phyloP scores from a whole-genome alignment of 2,113 vertebrate species.

The Cyrtonyx montezumae region DNA sequence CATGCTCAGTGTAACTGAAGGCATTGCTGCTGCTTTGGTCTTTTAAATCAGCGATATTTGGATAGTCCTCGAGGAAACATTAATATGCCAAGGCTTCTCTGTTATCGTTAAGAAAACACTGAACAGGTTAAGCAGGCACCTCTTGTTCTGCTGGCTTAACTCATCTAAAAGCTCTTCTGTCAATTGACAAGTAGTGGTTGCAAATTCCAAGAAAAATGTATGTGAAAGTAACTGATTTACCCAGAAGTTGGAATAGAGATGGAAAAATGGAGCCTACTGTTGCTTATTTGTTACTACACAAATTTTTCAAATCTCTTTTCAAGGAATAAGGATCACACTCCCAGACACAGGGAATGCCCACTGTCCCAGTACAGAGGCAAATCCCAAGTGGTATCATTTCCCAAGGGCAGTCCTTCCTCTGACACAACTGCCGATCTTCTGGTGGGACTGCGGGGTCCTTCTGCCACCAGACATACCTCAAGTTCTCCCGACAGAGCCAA shows the following conservation, averaged over 20 bases:
- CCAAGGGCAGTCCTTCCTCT: background rate
- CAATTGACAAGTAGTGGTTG: background rate
- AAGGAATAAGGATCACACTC: background rate
- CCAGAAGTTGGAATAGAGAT: background rate
- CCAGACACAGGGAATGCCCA: background rate
- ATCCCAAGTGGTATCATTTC: background rate
- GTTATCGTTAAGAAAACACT: conserved; percentile 18
- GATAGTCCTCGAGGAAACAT: conserved; percentile 44
- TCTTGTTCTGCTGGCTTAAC: background rate
- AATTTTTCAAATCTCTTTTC: background rate
- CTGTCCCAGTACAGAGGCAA: background rate
- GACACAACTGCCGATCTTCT: background rate
- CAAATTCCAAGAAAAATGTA: background rate
- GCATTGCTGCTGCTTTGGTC: background rate
- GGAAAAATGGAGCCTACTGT: background rate
- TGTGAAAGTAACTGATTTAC: background rate
- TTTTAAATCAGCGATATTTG: conserved; percentile 6
- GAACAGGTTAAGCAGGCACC: background rate
- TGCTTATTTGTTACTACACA: background rate
- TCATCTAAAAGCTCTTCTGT: background rate
- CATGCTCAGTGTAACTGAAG: background rate
- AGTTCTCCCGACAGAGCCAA: background rate
- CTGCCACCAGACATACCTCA: background rate
- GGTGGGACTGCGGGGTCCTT: background rate
- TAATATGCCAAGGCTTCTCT: background rate